phyloP scores from a whole-genome alignment of 2,888 invertebrate species.

The Imbricaverruca yamaguchii region DNA sequence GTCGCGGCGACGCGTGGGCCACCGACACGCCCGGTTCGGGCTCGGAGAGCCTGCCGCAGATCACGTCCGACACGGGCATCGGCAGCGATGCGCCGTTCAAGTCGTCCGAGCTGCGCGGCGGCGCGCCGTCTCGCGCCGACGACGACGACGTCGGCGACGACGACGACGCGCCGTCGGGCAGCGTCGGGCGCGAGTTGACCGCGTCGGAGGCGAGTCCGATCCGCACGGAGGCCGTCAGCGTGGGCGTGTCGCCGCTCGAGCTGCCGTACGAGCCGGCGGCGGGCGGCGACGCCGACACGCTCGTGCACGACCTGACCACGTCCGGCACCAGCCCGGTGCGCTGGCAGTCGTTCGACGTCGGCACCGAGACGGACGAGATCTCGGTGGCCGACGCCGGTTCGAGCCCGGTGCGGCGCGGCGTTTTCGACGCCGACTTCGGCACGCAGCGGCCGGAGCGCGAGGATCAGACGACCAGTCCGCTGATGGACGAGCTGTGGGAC shows the following conservation, averaged over 20 bases:
- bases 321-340: not conserved
- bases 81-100: not conserved
- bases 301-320: not conserved
- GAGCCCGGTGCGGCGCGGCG: not conserved
- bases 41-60: not conserved
- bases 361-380: constrained; percentile 2
- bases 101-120: not conserved
- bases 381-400: constrained; percentile 7
- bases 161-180: not conserved
- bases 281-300: not conserved
- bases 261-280: not conserved
- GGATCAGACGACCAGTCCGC: not conserved
- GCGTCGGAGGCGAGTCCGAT: constrained; percentile 2
- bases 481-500: not conserved
- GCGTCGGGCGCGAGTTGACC: not conserved
- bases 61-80: constrained; percentile 16
- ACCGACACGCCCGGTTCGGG: not conserved
- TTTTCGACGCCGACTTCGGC: not conserved
- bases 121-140: not conserved
- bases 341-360: constrained; percentile 11
- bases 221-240: constrained; percentile 2
- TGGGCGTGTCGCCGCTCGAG: not conserved
- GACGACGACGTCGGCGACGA: not conserved
- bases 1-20: not conserved
- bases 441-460: not conserved